Base-by-base conservation (phyloP, 2,113 vertebrate species). In the Scomber japonicus region DNA sequence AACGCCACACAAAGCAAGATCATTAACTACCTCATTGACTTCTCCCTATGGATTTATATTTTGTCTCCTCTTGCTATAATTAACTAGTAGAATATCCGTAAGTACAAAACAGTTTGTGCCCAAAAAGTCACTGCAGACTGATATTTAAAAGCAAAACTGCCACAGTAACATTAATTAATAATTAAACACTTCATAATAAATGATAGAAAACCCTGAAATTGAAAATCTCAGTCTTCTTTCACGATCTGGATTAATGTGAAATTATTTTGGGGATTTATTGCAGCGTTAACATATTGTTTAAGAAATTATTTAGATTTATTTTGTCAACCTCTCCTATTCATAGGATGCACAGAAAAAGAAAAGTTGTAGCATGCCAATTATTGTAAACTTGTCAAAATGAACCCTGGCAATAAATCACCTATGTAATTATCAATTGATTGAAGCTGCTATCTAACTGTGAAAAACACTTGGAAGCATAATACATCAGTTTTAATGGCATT, bases 401-500 rank as follows among this genome's bases (percentile, higher is more conserved):
- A 54, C 12, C 70, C 65, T 54, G 19, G 90, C 76, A 71, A 94
- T 93, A 89, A 92, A 95, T 94, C 92, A 92, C 81, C 83, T 75
- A 24, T 44, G 82, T 87, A 93, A 94, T 94, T 92, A 92, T 93
- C 84, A 90, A 93, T 92, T 93, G 91, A 95, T 94, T 93, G 91
- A 89, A 93, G 90, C 79, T 62, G 83, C 84, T 86, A 84, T 92
- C 86, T 89, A 63, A 84, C 82, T 75, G 86, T 85, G 89, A 89
- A 91, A 93, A 85, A 81, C 81, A 92, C 92, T 90, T 82, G 78
- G 79, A 93, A 87, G 89, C 83, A 76, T 87, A 89, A 94, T 92
- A 88, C 89, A 94, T 93, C 90, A 85, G 88, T 91, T 93, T 92
- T 92, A 94, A 95, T 94, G 91, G 82, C 88, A 76, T 94, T 92